Percentiles rank a stretch among this genome's conserved stretches.
phyloP scores from a whole-genome alignment of 2,888 invertebrate genomes.

The Apoderus coryli region DNA sequence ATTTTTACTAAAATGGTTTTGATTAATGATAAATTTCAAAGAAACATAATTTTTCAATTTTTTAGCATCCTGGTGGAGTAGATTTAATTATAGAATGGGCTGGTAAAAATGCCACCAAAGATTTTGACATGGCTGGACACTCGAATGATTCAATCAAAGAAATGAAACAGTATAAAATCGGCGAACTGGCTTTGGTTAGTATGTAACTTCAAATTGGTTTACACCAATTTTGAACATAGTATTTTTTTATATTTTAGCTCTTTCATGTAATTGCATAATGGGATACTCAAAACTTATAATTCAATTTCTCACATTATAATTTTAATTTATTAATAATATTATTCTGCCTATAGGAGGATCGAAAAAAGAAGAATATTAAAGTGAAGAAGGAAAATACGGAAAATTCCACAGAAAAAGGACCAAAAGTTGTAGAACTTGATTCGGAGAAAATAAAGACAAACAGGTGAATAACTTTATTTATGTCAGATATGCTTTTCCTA shows the following conservation, averaged over 20 bases:
- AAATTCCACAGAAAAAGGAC: constrained; percentile 10
- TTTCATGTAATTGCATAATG: too few relatives aligned
- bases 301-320: constrained; percentile 4
- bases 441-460: too few relatives aligned
- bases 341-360: constrained; percentile 19
- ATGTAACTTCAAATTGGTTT: constrained; percentile 6
- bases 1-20: too few relatives aligned
- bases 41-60: too few relatives aligned
- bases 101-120: constrained; percentile 50
- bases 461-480: too few relatives aligned
- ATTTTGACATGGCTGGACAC: constrained; percentile 53
- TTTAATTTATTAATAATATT: constrained; percentile 6
- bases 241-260: constrained; percentile 1
- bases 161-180: constrained; percentile 47
- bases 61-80: constrained; percentile 55
- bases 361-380: constrained; percentile 18
- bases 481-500: too few relatives aligned
- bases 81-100: constrained; percentile 48
- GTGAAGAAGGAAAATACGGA: constrained; percentile 13
- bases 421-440: constrained; percentile 1
- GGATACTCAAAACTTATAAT: neutral
- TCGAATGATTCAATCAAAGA: constrained; percentile 45
- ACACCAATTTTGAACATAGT: too few relatives aligned
- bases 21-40: too few relatives aligned
- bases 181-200: constrained; percentile 45